Conservation (phyloP, 1,140 invertebrate genomes). For the Ericerus pela region DNA sequence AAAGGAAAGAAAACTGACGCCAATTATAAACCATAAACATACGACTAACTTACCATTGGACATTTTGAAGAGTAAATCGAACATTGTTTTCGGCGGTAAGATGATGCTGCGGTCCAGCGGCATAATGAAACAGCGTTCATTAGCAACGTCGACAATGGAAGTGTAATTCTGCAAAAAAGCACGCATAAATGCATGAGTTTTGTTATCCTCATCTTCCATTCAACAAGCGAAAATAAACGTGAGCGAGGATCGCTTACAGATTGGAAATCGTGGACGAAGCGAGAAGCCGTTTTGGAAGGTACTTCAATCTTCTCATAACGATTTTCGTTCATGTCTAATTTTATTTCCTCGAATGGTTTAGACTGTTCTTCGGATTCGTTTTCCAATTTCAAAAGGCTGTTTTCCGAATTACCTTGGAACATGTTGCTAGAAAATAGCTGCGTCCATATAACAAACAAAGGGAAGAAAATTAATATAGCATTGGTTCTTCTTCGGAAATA, state of each 20-base stretch:
- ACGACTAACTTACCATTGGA: constrained; percentile 37
- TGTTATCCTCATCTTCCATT: too few relatives aligned
- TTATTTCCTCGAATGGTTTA: constrained; percentile 47
- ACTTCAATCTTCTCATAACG: constrained; percentile 62
- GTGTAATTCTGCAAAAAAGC: constrained; percentile 47
- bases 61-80: constrained; percentile 67
- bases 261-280: constrained; percentile 80
- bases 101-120: constrained; percentile 59
- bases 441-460: too few relatives aligned
- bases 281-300: constrained; percentile 59
- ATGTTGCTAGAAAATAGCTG: too few relatives aligned
- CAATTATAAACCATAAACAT: neutral
- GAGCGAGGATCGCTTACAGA: constrained; percentile 37
- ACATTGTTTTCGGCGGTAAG: constrained; percentile 57
- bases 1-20: too few relatives aligned
- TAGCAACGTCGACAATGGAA: constrained; percentile 67
- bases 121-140: constrained; percentile 72
- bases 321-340: constrained; percentile 48
- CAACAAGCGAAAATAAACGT: neutral
- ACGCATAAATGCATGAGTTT: neutral
- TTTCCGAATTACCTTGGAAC: too few relatives aligned
- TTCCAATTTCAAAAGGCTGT: neutral
- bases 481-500: too few relatives aligned
- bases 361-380: neutral
- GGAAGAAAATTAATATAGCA: too few relatives aligned